Evolutionary conservation across 37 sponge, comb jelly and placozoan species (phyloP), one percentile per base, ranked within the genome.

Genomic region (Spongia lamella): DNA sequence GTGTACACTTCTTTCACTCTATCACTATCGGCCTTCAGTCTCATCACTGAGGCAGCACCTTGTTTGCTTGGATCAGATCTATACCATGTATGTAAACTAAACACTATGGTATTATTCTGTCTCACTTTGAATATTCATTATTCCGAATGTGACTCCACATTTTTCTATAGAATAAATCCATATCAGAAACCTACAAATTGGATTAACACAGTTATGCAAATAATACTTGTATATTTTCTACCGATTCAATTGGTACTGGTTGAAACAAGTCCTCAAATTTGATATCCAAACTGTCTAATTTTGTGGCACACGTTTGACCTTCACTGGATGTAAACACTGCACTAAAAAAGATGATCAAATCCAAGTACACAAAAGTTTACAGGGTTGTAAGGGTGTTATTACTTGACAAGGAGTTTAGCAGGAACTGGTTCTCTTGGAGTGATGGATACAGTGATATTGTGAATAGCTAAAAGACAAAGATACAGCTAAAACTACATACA

Each of bases 241-340:
- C 47, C 47, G 9, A 43, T 13, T 43, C 47, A 43, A 9, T 43
- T 57, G 75, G 75, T 14, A 56, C 57, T 36, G 38, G 40, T 29
- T 69, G 82, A 69, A 87, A 81, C 34, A 87, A 66, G 24, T 87
- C 87, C 33, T 62, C 52, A 69, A 87, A 87, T 15, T 50, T 22
- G 3, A 87, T 43, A 30, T 66, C 39, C 16, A 87, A 29, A 5
- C 68, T 43, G 13, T 37, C 29, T 21, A 87, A 64, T 1, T 40
- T 22, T 17, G 72, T 63, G 25, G 64, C 37, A 61, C 63, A 87
- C 0, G 87, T 81, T 30, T 66, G 35, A 19, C 87, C 87, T 37
- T 87, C 77, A 26, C 76, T 81, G 38, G 40, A 62, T 21, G 75
- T 87, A 40, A 87, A 87, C 58, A 79, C 66, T 51, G 75, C 80